Percentiles rank a stretch among this genome's conserved stretches.
Evolutionary conservation across 64 coral and sea anemone genomes (phyloP).

Genomic region (Montipora cactus): DNA sequence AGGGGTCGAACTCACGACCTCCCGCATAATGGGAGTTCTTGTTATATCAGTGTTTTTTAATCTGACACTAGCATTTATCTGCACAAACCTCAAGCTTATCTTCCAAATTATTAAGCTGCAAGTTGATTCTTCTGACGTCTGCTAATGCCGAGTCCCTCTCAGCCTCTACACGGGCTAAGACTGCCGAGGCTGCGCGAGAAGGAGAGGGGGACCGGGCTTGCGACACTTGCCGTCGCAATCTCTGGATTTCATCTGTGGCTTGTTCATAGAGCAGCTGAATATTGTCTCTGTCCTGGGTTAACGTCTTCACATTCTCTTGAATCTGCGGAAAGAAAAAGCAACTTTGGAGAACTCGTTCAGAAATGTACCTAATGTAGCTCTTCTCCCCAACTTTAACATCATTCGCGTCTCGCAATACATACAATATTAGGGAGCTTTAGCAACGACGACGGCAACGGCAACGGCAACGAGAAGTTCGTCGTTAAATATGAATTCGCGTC

Average conservation of each 20-base stretch:
- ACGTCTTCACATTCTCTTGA: conserved; percentile 91
- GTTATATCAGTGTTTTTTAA: not conserved
- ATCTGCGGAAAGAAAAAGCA: conserved; percentile 61
- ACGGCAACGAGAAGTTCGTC: no score
- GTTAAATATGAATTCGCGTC: no score
- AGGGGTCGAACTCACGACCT: no score
- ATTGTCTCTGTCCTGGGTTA: conserved; percentile 92
- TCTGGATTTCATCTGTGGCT: conserved; percentile 95
- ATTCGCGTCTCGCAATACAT: no score
- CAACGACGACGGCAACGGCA: no score
- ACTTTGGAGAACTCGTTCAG: not conserved
- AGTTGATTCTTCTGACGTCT: conserved; percentile 72
- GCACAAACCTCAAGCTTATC: conserved; percentile 88
- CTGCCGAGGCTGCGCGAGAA: conserved; percentile 85
- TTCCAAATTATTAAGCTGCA: conserved; percentile 83
- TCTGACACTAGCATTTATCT: not conserved
- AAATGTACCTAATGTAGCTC: no score
- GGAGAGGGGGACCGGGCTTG: conserved; percentile 91
- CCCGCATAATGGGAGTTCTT: no score
- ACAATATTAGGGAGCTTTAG: no score
- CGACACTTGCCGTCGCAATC: conserved; percentile 83
- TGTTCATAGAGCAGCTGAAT: conserved; percentile 97
- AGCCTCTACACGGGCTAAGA: conserved; percentile 86
- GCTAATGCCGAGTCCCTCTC: conserved; percentile 91
- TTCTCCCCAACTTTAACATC: no score